phyloP scores from a whole-genome alignment of 2,113 vertebrate species.

The Platycercus adscitus region DNA sequence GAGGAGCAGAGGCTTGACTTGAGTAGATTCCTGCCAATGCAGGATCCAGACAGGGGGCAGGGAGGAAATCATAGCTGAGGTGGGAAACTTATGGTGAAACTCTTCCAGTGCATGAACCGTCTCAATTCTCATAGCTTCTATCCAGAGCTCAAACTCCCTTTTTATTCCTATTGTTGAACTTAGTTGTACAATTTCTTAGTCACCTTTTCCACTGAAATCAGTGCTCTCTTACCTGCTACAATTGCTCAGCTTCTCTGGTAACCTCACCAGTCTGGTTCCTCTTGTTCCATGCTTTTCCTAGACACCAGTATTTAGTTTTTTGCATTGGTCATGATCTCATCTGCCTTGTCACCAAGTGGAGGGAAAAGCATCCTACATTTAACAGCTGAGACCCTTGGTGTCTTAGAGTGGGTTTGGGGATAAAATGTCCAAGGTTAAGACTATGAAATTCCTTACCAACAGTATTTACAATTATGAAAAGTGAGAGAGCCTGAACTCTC shows the following conservation, averaged over 20 bases:
- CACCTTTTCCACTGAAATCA: neutral
- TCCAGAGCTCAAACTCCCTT: neutral
- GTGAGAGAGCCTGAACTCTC: neutral
- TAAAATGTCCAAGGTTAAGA: neutral
- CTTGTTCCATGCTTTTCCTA: neutral
- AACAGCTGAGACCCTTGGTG: neutral
- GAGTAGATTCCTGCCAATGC: neutral
- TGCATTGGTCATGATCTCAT: neutral
- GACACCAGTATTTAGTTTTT: neutral
- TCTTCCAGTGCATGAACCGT: neutral
- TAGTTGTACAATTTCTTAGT: neutral
- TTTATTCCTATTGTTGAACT: neutral
- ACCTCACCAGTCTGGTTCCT: neutral
- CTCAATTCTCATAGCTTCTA: neutral
- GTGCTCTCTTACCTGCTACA: neutral
- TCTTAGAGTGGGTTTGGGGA: neutral
- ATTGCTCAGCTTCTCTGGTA: neutral
- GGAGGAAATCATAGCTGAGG: neutral
- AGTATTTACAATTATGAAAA: neutral
- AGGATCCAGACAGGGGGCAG: neutral
- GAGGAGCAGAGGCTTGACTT: neutral
- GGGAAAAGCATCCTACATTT: rapidly evolving
- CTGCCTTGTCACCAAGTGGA: neutral
- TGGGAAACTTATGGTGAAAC: neutral
- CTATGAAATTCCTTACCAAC: neutral